Percentiles rank a stretch among this genome's conserved stretches.
phyloP scores from a whole-genome alignment of 2,797 vertebrate species.

The Peromyscus nudipes region DNA sequence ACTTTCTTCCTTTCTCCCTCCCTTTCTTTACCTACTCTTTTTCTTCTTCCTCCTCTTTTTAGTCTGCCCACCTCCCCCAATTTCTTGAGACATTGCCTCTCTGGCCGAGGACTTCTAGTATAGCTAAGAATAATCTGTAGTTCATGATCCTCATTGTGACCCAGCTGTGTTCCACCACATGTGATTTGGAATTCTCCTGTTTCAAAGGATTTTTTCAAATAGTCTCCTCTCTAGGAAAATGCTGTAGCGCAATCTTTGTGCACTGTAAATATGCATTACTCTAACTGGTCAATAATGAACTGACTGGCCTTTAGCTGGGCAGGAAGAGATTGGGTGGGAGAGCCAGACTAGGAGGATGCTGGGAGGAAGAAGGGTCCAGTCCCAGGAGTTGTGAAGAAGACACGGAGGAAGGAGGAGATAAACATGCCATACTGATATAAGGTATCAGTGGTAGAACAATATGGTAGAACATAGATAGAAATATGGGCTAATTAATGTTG shows the following conservation, averaged over 20 bases:
- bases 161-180: not conserved
- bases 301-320: not conserved
- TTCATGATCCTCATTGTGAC: not conserved
- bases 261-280: not conserved
- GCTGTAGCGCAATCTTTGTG: not conserved
- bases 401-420: not conserved
- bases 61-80: too few species aligned
- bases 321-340: not conserved
- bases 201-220: constrained; percentile 29
- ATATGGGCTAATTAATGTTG: not conserved
- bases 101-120: not conserved
- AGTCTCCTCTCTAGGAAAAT: not conserved
- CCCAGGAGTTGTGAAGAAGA: not conserved
- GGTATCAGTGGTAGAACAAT: not conserved
- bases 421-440: not conserved
- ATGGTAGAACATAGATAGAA: not conserved
- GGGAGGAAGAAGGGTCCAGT: not conserved
- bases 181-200: not conserved
- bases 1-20: not conserved
- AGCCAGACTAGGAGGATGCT: not conserved
- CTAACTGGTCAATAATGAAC: not conserved
- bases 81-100: not conserved
- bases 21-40: not conserved
- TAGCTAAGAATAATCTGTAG: not conserved
- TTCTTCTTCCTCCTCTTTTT: not conserved